A percentile compares a stretch with the other conserved stretches of the same genome.
Conservation (phyloP, 2,797 vertebrate species). For the Synaphobranchus kaupii region DNA sequence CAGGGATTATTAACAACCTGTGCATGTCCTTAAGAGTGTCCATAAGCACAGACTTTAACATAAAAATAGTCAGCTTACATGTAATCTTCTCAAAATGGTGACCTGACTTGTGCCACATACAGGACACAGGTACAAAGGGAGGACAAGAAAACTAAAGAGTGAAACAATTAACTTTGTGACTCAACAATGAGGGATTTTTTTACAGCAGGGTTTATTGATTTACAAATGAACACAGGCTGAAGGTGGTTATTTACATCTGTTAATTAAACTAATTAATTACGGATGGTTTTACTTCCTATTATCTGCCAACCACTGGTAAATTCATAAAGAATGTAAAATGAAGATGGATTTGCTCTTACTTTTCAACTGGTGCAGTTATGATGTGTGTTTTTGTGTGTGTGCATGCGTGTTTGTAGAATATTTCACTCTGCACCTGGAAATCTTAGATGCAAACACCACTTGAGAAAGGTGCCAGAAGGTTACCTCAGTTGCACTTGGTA, state of each 20-base stretch:
- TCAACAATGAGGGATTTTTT: constrained; percentile 65
- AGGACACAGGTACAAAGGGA: constrained; percentile 43
- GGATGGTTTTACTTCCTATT: constrained; percentile 62
- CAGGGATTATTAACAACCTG: not conserved
- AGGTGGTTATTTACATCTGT: constrained; percentile 76
- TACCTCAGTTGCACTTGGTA: not conserved
- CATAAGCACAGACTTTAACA: not conserved
- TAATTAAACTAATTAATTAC: constrained; percentile 75
- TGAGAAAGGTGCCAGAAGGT: not conserved
- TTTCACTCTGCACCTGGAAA: not conserved
- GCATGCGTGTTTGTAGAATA: not conserved
- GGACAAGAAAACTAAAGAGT: constrained; percentile 37
- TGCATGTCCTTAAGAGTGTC: not conserved
- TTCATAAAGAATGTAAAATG: not conserved
- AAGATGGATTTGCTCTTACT: not conserved
- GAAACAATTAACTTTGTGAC: constrained; percentile 66
- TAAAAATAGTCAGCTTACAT: not conserved
- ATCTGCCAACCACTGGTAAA: not conserved
- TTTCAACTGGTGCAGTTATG: not conserved
- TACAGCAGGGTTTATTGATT: constrained; percentile 70
- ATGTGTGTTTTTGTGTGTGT: not conserved
- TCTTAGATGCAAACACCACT: not conserved
- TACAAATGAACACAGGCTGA: constrained; percentile 71
- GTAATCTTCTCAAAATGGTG: not conserved
- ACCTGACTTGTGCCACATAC: not conserved